A percentile compares a stretch with the other conserved stretches of the same genome.
These are phyloP conservation scores for Palythoa heliodiscus DNA, from an alignment of 92 coral and sea anemone genomes.

Conservation along the genomic window DNA sequence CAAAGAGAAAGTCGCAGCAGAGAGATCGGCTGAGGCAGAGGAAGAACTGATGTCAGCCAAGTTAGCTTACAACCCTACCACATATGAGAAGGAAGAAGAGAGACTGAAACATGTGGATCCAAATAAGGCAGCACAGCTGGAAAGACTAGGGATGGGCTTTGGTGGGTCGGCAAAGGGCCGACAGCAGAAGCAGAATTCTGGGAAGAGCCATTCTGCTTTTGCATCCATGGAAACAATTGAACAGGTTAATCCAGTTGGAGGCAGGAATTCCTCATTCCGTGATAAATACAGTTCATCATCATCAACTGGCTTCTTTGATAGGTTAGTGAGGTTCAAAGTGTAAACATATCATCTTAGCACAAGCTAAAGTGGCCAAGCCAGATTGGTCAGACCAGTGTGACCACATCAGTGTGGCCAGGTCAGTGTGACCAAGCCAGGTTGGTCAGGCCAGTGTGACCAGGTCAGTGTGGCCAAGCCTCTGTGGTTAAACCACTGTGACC, in stretches of 20 bases:
- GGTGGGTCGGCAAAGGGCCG: constrained; percentile 56
- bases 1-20: constrained; percentile 73
- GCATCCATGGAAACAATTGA: constrained; percentile 93
- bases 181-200: constrained; percentile 60
- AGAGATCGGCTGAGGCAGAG: constrained; percentile 76
- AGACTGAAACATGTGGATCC: constrained; percentile 89
- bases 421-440: too few relatives aligned
- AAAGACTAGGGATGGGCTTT: constrained; percentile 94
- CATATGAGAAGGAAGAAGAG: constrained; percentile 89
- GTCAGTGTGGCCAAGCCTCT: too few relatives aligned
- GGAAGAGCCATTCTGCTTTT: constrained; percentile 95
- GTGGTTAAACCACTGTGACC: too few relatives aligned
- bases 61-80: constrained; percentile 81
- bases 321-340: constrained; percentile 50
- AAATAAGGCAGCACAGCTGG: constrained; percentile 95
- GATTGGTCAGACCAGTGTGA: too few relatives aligned
- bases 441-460: too few relatives aligned
- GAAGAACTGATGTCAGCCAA: constrained; percentile 85
- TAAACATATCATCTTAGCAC: not conserved
- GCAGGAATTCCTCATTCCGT: constrained; percentile 57
- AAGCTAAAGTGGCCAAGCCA: too few relatives aligned
- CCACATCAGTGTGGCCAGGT: too few relatives aligned
- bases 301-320: constrained; percentile 85
- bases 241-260: constrained; percentile 78
- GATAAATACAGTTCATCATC: constrained; percentile 83